A percentile compares a stretch with the other conserved stretches of the same genome.
Conservation (phyloP, 2,888 invertebrate species). For the Lasioglossum vierecki region DNA sequence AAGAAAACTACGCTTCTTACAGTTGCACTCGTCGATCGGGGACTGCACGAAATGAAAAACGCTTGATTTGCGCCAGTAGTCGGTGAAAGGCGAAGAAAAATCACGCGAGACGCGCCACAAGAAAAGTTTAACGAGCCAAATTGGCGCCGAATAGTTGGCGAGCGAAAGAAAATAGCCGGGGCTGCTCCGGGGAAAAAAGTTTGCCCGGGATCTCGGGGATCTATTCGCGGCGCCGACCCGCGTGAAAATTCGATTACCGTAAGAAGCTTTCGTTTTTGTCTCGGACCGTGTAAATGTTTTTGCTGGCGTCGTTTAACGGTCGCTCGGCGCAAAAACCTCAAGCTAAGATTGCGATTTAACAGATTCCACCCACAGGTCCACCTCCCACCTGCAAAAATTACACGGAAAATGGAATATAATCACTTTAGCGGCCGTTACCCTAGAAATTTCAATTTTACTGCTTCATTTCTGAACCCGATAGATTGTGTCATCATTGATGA, state of each 20-base stretch:
- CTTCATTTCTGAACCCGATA: neutral
- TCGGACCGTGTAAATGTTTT: constrained; percentile 36
- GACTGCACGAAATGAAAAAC: neutral
- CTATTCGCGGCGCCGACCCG: constrained; percentile 25
- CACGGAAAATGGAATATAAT: neutral
- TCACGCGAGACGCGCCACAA: constrained; percentile 12
- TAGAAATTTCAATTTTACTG: neutral
- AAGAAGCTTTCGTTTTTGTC: constrained; percentile 36
- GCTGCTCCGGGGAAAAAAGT: neutral
- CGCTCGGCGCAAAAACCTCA: neutral
- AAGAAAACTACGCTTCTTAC: neutral
- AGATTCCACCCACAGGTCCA: neutral
- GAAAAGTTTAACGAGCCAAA: constrained; percentile 63
- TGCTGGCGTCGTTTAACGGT: constrained; percentile 32
- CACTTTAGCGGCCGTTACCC: neutral
- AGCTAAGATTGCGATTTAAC: constrained; percentile 5
- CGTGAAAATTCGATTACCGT: constrained; percentile 61
- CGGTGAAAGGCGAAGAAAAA: constrained; percentile 19
- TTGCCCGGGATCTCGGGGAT: constrained; percentile 14
- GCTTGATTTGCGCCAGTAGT: constrained; percentile 10
- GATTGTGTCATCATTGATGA: neutral
- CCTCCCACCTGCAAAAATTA: neutral
- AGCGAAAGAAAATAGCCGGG: constrained; percentile 40
- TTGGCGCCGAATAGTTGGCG: constrained; percentile 45
- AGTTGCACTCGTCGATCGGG: neutral